Percentiles rank a stretch among this genome's conserved stretches.
Conservation (phyloP, 2,888 invertebrate genomes). For the Hypercompe scribonia region DNA sequence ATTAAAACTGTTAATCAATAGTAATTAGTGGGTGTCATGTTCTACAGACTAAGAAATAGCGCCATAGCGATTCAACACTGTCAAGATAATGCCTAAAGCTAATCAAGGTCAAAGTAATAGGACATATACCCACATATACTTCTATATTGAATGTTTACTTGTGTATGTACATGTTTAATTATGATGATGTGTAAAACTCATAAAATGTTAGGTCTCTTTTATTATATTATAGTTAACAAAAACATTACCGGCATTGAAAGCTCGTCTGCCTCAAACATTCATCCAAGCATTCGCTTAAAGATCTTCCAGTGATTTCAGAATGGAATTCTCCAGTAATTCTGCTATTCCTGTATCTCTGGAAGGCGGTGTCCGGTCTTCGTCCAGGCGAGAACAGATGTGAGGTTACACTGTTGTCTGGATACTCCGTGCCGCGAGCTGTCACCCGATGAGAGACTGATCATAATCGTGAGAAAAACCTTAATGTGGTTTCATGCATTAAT, state of each 20-base stretch:
- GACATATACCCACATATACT: background rate
- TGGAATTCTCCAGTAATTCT: conserved; percentile 95
- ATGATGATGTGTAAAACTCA: background rate
- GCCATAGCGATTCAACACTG: background rate
- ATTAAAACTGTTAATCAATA: background rate
- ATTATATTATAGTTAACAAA: background rate
- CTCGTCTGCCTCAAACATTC: conserved; percentile 96
- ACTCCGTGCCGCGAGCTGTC: conserved; percentile 95
- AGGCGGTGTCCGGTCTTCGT: conserved; percentile 94
- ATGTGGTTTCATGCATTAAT: conserved; percentile 70
- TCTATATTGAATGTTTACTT: background rate
- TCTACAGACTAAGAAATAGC: background rate
- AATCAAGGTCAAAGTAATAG: too few relatives aligned
- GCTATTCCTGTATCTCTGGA: conserved; percentile 94
- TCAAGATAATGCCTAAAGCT: background rate
- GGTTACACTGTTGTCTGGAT: conserved; percentile 94
- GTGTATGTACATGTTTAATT: background rate
- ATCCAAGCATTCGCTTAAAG: conserved; percentile 95
- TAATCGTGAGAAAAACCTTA: conserved; percentile 81
- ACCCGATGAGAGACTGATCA: conserved; percentile 86
- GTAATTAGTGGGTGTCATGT: background rate
- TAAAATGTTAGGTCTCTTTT: background rate
- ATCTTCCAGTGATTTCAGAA: conserved; percentile 95
- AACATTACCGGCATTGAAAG: conserved; percentile 92
- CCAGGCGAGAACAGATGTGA: conserved; percentile 94